Evolutionary conservation across 2,797 vertebrate species (phyloP).

Genomic region (Cynopterus sphinx): DNA sequence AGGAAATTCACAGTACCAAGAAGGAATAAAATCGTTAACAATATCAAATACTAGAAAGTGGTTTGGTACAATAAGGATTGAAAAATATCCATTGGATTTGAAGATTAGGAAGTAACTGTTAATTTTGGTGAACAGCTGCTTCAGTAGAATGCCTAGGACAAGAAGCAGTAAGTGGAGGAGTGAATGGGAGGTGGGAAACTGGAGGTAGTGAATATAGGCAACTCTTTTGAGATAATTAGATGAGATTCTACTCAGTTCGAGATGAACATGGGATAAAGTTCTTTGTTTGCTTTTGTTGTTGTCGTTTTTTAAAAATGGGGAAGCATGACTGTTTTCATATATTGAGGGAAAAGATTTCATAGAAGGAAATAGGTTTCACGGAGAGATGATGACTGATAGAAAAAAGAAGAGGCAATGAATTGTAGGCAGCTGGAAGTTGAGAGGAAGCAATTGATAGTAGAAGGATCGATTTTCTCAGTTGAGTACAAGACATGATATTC

Average conservation of each 20-base stretch:
- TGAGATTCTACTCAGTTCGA: background rate
- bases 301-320: background rate
- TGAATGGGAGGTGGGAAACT: background rate
- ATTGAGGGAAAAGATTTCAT: background rate
- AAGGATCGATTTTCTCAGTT: background rate
- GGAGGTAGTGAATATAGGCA: background rate
- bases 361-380: background rate
- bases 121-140: background rate
- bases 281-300: background rate
- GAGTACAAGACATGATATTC: background rate
- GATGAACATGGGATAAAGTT: background rate
- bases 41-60: background rate
- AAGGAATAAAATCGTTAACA: background rate
- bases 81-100: background rate
- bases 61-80: background rate
- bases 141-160: background rate
- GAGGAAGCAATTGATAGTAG: background rate
- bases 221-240: background rate
- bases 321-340: background rate
- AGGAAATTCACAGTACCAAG: background rate
- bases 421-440: background rate
- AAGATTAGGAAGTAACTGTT: background rate
- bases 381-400: background rate
- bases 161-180: background rate
- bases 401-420: background rate